Conservation (phyloP, 2,797 vertebrate species). For the Agapornis canus region DNA sequence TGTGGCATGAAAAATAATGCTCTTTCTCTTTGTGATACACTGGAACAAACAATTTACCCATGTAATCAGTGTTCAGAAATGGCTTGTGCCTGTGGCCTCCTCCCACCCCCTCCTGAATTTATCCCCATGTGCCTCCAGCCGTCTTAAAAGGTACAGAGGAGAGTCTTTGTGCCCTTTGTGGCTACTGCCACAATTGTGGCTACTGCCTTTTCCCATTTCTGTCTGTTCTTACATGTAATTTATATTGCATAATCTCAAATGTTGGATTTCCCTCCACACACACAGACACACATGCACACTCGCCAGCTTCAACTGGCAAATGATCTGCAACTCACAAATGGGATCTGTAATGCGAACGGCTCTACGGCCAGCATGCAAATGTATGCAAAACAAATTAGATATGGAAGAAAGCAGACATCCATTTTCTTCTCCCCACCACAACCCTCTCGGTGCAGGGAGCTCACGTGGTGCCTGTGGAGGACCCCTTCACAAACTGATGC, state of each 20-base stretch:
- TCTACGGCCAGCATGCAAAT: conserved; percentile 58
- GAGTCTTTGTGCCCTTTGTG: conserved; percentile 66
- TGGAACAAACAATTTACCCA: conserved; percentile 62
- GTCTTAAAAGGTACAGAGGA: conserved; percentile 30
- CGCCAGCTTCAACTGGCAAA: conserved; percentile 28
- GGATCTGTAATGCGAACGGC: background rate
- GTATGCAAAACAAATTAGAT: conserved; percentile 38
- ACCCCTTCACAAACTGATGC: background rate
- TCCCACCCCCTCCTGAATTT: conserved; percentile 57
- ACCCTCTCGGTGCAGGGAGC: background rate
- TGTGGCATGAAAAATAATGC: conserved; percentile 73
- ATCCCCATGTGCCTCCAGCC: conserved; percentile 50
- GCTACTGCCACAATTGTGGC: background rate
- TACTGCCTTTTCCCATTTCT: background rate
- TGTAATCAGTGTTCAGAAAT: conserved; percentile 60
- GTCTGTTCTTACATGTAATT: background rate
- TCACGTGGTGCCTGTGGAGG: background rate
- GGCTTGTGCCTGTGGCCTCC: conserved; percentile 59
- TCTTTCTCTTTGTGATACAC: conserved; percentile 62
- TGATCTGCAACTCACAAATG: background rate
- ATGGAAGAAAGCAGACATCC: background rate
- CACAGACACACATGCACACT: background rate
- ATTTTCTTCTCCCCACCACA: background rate
- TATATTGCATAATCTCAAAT: background rate
- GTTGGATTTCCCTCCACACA: background rate